Evolutionary conservation across 1,140 invertebrate species (phyloP).

Genomic region (Drosophila pectinifera): DNA sequence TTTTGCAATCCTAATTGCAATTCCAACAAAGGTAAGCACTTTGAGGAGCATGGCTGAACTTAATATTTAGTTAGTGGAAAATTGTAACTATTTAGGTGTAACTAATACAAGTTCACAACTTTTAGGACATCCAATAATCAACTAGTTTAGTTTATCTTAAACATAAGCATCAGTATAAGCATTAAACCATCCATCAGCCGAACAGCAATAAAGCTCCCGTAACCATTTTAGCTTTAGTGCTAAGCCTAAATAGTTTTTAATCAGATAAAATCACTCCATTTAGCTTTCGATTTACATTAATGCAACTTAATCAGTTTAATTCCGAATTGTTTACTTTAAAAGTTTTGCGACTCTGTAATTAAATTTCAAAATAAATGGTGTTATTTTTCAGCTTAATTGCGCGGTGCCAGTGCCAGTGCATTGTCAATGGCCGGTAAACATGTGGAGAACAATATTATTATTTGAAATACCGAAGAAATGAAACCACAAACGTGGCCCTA

Average conservation of each 20-base stretch:
- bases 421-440: slow-evolving; percentile 20
- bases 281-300: slow-evolving; percentile 25
- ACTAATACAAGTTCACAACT: too few species aligned
- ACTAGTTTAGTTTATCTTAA: neutral
- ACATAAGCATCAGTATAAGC: neutral
- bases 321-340: slow-evolving; percentile 20
- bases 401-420: slow-evolving; percentile 5
- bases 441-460: slow-evolving; percentile 45
- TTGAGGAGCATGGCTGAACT: neutral
- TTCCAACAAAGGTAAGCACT: too few species aligned
- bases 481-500: slow-evolving; percentile 20
- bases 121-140: neutral
- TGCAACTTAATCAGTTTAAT: slow-evolving; percentile 40
- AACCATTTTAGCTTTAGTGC: neutral
- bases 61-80: neutral
- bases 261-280: slow-evolving; percentile 19
- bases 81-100: neutral
- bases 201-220: neutral
- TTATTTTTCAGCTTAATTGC: slow-evolving; percentile 47
- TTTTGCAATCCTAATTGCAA: too few species aligned
- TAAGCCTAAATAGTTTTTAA: slow-evolving; percentile 1
- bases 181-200: too few species aligned
- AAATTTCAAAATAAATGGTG: slow-evolving; percentile 49
- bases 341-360: slow-evolving; percentile 40
- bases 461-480: slow-evolving; percentile 45